Evolutionary conservation across 2,888 invertebrate species (phyloP).

Genomic region (Euzetes globulus): DNA sequence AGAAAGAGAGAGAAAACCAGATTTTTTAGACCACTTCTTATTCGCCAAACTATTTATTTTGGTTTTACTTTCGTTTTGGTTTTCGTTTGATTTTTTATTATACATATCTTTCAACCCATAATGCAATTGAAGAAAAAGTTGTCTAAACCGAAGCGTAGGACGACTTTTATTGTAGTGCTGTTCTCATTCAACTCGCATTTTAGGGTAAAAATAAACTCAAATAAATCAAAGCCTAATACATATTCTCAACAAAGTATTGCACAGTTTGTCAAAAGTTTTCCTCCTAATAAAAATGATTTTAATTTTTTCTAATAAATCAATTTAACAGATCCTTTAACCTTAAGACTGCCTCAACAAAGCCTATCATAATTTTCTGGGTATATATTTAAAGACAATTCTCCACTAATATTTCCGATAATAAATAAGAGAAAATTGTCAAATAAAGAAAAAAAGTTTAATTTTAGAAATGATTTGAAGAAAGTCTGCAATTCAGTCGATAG

Average conservation of each 20-base stretch:
- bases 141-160: neutral
- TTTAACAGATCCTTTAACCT: neutral
- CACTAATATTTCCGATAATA: neutral
- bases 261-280: slow-evolving; percentile 6
- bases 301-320: neutral
- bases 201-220: neutral
- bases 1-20: neutral
- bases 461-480: neutral
- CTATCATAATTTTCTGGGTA: neutral
- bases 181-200: neutral
- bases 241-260: neutral
- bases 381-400: neutral
- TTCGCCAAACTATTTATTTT: slow-evolving; percentile 15
- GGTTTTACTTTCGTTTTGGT: neutral
- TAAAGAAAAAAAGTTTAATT: slow-evolving; percentile 4
- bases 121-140: slow-evolving; percentile 5
- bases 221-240: neutral
- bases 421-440: neutral
- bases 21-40: slow-evolving; percentile 8
- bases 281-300: neutral
- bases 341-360: neutral
- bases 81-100: neutral
- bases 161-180: slow-evolving; percentile 4
- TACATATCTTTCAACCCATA: slow-evolving; percentile 1
- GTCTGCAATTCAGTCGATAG: neutral